Base-by-base conservation (phyloP, 1,140 invertebrate genomes). In the Ostrea edulis region DNA sequence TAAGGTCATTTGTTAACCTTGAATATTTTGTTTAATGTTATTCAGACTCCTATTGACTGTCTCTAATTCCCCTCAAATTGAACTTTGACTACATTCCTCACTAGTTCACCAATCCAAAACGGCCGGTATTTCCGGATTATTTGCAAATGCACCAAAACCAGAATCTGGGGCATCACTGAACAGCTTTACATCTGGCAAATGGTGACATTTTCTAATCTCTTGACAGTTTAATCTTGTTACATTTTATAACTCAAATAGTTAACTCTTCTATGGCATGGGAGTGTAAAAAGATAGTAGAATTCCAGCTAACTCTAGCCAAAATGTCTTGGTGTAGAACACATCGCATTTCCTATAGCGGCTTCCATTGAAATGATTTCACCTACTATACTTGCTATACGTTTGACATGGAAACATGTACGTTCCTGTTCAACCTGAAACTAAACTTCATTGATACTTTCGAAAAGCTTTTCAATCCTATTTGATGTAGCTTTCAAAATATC, bases 361-460 rank as follows among this genome's bases (percentile, higher is more conserved):
- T 87, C 51, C 83, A 87, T 54, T 11, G 87, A 89, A 53, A 90
- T 87, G 35, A 89, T 82, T 52, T 87, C 86, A 55, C 90, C 90
- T 8, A 90, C 86, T 35, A 89, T 58, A 29, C 55, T 55, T 25
- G 88, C 86, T 71, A 89, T 55, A 29, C 68, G 82, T 20, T 62
- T 88, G n/a, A 58, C 82, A 2, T 2, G 22, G 44, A 88, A 87
- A 8, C 83, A 77, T 8, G 7, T 20, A n/a, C 62, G 25, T 3
- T 71, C 86, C 11, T 2, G 7, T 2, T n/a, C 20, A 82, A 55
- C 8, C 55, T 52, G n/a, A n/a, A 14, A 5, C 12, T 29, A 1
- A 86, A n/a, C 35, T 20, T 17, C 71, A 2, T 8, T 11, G n/a
- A 86, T 35, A 55, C 29, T 25, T 2, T 12, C 7, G 8, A 29